Evolutionary conservation across 2,888 invertebrate genomes (phyloP).

Genomic region (Rhorus exstirpatorius): DNA sequence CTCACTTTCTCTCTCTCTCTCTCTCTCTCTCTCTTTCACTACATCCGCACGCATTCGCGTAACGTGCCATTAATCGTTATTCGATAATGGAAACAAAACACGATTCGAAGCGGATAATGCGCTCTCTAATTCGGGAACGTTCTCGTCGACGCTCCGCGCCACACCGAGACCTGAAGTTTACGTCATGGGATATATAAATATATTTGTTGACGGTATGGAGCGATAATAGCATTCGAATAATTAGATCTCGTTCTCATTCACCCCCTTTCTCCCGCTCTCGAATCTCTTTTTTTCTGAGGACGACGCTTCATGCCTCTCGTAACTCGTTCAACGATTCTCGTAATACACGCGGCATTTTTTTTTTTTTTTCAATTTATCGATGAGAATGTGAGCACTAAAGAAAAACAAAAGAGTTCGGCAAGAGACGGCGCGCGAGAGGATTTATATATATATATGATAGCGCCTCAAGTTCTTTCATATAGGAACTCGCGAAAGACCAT

Average conservation of each 20-base stretch:
- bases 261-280: not conserved
- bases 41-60: conserved; percentile 55
- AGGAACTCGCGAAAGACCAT: conserved; percentile 18
- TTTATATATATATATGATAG: conserved; percentile 2
- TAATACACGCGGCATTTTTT: not conserved
- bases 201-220: conserved; percentile 75
- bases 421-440: conserved; percentile 32
- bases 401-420: conserved; percentile 13
- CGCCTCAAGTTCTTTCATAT: conserved; percentile 33
- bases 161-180: conserved; percentile 71
- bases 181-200: conserved; percentile 60
- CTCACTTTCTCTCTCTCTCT: conserved; percentile 13
- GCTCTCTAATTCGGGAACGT: conserved; percentile 72
- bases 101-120: conserved; percentile 74
- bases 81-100: conserved; percentile 80
- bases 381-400: conserved; percentile 24
- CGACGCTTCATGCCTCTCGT: not conserved
- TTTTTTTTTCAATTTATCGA: conserved; percentile 6
- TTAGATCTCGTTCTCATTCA: conserved; percentile 71
- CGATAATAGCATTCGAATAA: conserved; percentile 78
- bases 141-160: conserved; percentile 19
- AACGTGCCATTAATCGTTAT: conserved; percentile 79
- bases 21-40: conserved; percentile 33
- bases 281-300: conserved; percentile 1
- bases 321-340: conserved; percentile 13